Evolutionary conservation across 1,140 invertebrate genomes (phyloP), one percentile per base, ranked within the genome.

Genomic region (Pantala flavescens): DNA sequence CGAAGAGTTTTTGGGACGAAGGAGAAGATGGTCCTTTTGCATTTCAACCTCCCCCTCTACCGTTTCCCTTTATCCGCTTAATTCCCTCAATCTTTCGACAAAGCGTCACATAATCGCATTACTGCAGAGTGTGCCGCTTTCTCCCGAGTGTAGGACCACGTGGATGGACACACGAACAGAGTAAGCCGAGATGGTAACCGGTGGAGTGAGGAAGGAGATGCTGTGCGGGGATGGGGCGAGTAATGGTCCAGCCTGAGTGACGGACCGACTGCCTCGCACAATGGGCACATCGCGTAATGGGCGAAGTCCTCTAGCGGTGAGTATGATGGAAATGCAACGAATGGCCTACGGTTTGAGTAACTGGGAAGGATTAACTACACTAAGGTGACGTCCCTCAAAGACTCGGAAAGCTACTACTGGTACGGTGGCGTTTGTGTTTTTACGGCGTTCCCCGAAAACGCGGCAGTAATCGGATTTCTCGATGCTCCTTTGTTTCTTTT

Each of bases 1-100:
- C 49, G 49, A 63, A 21, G 49, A 63, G 49, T 19, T 21, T 16
- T 63, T 16, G 49, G n/a, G 12, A 63, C 5, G 49, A 21, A 63
- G 49, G 49, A 63, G 49, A 21, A 63, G n/a, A 63, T 63, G 49
- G 16, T 63, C 49, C 49, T 14, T 63, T 63, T 63, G 49, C 49
- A 63, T 63, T 63, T 63, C 49, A 63, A 21, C 49, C 16, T 63
- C 49, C 49, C n/a, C n/a, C n/a, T n/a, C n/a, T n/a, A 63, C 28
- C 3, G 12, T 3, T 63, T 63, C 49, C n/a, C 49, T 63, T 63
- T 63, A 63, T 63, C 49, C 49, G 49, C 49, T 63, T 63, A 63
- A 63, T 63, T 63, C 49, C 3, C n/a, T 63, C 49, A 63, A 63
- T 63, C 49, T 63, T 63, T 63, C 49, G 49, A 63, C 49, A 63